Evolutionary conservation across 30 jellyfish, hydroid and myxozoan genomes (phyloP).

Genomic region (Mastigias papua): DNA sequence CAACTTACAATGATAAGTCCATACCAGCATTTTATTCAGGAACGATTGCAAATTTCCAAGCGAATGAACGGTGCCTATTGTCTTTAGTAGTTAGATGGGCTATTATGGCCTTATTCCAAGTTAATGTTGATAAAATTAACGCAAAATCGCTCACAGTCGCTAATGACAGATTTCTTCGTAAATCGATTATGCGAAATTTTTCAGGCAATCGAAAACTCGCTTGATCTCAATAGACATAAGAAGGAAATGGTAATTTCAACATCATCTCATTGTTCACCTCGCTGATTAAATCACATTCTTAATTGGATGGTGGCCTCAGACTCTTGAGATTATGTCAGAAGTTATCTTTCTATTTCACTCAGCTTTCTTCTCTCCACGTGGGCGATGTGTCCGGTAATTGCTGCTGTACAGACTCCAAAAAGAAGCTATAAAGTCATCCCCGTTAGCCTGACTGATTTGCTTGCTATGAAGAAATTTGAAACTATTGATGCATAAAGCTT

Average conservation of each 20-base stretch:
- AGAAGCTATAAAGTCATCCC: too few species aligned
- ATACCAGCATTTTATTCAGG: background rate
- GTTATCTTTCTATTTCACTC: background rate
- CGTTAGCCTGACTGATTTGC: too few species aligned
- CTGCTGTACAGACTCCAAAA: too few species aligned
- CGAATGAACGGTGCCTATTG: background rate
- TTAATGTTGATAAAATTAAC: background rate
- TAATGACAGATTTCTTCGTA: background rate
- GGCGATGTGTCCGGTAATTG: too few species aligned
- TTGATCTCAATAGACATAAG: background rate
- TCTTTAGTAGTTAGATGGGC: background rate
- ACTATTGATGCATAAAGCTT: too few species aligned
- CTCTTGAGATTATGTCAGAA: background rate
- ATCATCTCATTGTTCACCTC: background rate
- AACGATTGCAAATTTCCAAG: background rate
- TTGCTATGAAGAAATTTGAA: too few species aligned
- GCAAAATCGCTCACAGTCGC: background rate
- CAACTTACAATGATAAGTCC: background rate
- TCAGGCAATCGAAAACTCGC: background rate
- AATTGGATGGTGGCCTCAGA: background rate
- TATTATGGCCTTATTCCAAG: background rate
- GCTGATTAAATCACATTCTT: background rate
- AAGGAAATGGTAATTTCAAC: background rate
- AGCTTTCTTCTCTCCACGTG: background rate
- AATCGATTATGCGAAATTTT: background rate